These are phyloP conservation scores for Mantis religiosa DNA, from an alignment of 2,888 invertebrate genomes.

Conservation along the genomic window DNA sequence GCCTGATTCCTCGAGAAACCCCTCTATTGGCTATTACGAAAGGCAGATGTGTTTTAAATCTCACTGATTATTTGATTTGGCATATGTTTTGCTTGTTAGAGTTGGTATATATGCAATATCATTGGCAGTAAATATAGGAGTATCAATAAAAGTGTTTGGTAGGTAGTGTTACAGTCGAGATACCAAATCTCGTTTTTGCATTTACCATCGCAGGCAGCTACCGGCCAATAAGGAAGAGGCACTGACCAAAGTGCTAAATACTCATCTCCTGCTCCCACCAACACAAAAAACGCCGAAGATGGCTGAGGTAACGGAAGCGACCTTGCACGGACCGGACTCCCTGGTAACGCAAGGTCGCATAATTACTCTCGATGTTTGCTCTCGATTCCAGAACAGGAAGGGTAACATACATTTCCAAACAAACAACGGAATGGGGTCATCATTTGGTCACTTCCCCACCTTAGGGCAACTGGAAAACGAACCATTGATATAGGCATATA, in stretches of 20 bases:
- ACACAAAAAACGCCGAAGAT: background rate
- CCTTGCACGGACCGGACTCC: background rate
- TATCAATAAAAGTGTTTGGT: too few relatives aligned
- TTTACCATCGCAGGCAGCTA: background rate
- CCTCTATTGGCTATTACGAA: too few relatives aligned
- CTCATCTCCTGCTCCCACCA: background rate
- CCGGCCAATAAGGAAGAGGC: background rate
- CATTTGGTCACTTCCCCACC: too few relatives aligned
- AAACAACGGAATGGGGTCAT: background rate
- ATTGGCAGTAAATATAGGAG: too few relatives aligned
- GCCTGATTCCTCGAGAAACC: too few relatives aligned
- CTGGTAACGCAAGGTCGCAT: background rate
- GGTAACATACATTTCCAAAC: background rate
- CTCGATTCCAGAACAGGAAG: background rate
- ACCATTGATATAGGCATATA: too few relatives aligned
- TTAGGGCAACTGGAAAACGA: too few relatives aligned
- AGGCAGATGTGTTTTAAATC: too few relatives aligned
- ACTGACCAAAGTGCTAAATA: background rate
- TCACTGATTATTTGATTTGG: too few relatives aligned
- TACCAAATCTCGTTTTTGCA: background rate
- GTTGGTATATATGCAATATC: too few relatives aligned
- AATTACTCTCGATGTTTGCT: background rate
- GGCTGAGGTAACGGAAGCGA: background rate
- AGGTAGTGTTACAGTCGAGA: too few relatives aligned
- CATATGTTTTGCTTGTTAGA: too few relatives aligned